A percentile compares a stretch with the other conserved stretches of the same genome.
These are phyloP conservation scores for Epinephelus cyanopodus DNA, from an alignment of 2,113 vertebrate genomes.

Conservation along the genomic window DNA sequence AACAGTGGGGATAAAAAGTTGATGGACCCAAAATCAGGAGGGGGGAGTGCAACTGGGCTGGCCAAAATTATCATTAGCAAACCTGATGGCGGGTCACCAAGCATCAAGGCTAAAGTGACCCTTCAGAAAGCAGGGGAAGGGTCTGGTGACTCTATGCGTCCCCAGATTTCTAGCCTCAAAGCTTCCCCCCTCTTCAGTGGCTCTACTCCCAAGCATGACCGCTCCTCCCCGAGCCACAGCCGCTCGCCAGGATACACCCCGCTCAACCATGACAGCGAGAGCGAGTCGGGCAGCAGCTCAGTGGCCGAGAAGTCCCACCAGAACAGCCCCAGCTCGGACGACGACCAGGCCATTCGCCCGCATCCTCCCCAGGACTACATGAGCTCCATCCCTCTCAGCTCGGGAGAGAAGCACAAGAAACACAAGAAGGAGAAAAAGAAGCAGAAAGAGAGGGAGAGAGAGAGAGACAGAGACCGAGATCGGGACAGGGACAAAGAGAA, in stretches of 20 bases:
- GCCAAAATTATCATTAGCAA: slow-evolving; percentile 99
- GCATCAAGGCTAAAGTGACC: slow-evolving; percentile 97
- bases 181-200: slow-evolving; percentile 97
- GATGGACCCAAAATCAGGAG: slow-evolving; percentile 89
- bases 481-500: slow-evolving; percentile 93
- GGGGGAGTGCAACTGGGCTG: slow-evolving; percentile 89
- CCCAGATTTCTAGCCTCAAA: slow-evolving; percentile 94
- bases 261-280: slow-evolving; percentile 96
- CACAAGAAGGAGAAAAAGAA: slow-evolving; percentile 99
- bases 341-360: slow-evolving; percentile 88
- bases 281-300: slow-evolving; percentile 95
- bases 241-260: slow-evolving; percentile 97
- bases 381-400: slow-evolving; percentile 88
- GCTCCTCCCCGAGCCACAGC: slow-evolving; percentile 97
- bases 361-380: slow-evolving; percentile 85
- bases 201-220: slow-evolving; percentile 97
- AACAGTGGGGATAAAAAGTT: slow-evolving; percentile 92
- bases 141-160: slow-evolving; percentile 90
- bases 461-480: slow-evolving; percentile 91
- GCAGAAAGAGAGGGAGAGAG: slow-evolving; percentile 92
- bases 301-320: slow-evolving; percentile 98
- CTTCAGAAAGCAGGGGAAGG: slow-evolving; percentile 95
- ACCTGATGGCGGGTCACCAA: slow-evolving; percentile 96
- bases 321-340: slow-evolving; percentile 98
- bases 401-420: slow-evolving; percentile 97